Base-by-base conservation (phyloP, 30 jellyfish, hydroid and myxozoan genomes). In the Sanderia malayensis region DNA sequence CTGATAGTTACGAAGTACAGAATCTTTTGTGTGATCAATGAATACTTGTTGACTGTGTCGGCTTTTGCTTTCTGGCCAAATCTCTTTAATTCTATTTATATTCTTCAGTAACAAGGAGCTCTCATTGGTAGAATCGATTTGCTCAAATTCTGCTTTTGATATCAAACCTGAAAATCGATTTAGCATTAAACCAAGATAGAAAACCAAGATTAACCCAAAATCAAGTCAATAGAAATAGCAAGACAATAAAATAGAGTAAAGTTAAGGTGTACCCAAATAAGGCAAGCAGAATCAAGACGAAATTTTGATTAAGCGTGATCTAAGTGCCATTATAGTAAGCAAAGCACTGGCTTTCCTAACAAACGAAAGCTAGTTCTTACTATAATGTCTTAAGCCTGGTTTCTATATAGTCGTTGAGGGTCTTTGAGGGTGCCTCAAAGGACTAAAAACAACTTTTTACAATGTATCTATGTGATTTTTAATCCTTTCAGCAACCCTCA, bases 1-100 rank as follows among this genome's bases (percentile, higher is more conserved):
- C 44, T 76, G 72, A 17, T 64, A 20, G 53, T 55, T 25, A 20
- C 26, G 28, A 22, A 78, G 26, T 23, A 78, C 44, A 2, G 81
- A 75, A 61, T 78, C 82, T 31, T 18, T n/a, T 3, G 0, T 21
- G 45, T 76, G 71, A 29, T 41, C 49, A 13, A 78, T 32, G 55
- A 78, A 78, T 0, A 71, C 62, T 41, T 78, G 89, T 27, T 64
- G 73, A 44, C 89, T 78, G 67, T 44, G 70, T 1, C 89, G 89
- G 19, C 89, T 58, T 34, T 78, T 78, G 22, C 76, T 64, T 21
- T 71, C 23, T 0, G 89, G 89, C 15, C 53, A 29, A 29, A 58
- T 74, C 10, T 44, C 82, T 78, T 78, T 78, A 58, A 78, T 49
- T 55, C 53, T 65, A 15, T 25, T 63, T 21, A 78, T 66, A 11